These are phyloP conservation scores for Galerucella calmariensis DNA, from an alignment of 2,888 invertebrate genomes.

Conservation along the genomic window DNA sequence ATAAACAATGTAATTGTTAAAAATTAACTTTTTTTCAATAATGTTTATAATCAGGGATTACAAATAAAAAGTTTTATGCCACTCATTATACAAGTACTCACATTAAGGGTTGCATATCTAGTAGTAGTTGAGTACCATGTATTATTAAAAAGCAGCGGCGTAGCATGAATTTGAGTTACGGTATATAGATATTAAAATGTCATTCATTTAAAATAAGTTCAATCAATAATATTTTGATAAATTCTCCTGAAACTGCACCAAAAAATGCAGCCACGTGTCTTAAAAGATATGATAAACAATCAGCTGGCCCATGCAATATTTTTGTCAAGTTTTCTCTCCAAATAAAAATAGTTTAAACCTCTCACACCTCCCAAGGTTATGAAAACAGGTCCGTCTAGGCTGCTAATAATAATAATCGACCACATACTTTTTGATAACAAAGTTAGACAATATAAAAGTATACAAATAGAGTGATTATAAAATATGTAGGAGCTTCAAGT, in stretches of 20 bases:
- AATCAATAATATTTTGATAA: neutral
- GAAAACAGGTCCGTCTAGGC: neutral
- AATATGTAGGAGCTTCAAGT: too few relatives aligned
- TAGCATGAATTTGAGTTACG: neutral
- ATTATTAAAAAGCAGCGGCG: neutral
- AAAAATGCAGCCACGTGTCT: conserved; percentile 4
- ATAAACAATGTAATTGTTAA: neutral
- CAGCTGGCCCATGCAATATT: conserved; percentile 26
- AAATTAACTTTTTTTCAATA: neutral
- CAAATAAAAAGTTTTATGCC: neutral
- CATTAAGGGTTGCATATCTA: neutral
- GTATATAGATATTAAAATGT: neutral
- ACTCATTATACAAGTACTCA: neutral
- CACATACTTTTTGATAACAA: too few relatives aligned
- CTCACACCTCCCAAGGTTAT: conserved; percentile 31
- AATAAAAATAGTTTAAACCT: conserved; percentile 30
- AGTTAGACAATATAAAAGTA: too few relatives aligned
- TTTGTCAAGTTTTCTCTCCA: conserved; percentile 24
- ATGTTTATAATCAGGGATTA: neutral
- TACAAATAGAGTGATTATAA: too few relatives aligned
- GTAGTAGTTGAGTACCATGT: too few relatives aligned
- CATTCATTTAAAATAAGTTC: neutral
- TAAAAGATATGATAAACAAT: conserved; percentile 19
- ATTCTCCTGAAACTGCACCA: too few relatives aligned
- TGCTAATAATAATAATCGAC: neutral